phyloP scores from a whole-genome alignment of 2,113 vertebrate species.

The Apeltes quadracus region DNA sequence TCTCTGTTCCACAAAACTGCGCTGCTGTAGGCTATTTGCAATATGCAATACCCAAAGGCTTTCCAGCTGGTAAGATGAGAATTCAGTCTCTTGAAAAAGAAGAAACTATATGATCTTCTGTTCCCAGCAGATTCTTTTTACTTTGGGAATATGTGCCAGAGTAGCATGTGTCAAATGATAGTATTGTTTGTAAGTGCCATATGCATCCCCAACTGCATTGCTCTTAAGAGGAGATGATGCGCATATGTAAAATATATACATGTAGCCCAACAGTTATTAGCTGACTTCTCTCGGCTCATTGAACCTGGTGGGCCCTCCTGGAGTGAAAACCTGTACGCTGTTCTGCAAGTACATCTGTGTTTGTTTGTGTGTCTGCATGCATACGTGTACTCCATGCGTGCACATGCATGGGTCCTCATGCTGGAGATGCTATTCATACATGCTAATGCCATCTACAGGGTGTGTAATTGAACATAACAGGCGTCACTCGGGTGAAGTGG shows the following conservation, averaged over 20 bases:
- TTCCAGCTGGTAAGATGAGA: conserved; percentile 59
- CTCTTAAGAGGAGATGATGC: conserved; percentile 25
- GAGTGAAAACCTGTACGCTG: background rate
- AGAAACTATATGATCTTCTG: conserved; percentile 67
- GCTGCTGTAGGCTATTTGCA: conserved; percentile 73
- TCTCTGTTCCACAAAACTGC: conserved; percentile 62
- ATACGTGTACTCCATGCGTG: conserved; percentile 12
- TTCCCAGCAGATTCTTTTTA: conserved; percentile 64
- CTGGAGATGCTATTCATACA: conserved; percentile 60
- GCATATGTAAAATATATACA: conserved; percentile 37
- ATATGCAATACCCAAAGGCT: conserved; percentile 76
- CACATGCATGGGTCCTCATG: conserved; percentile 9
- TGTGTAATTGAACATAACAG: conserved; percentile 82
- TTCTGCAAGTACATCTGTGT: conserved; percentile 27
- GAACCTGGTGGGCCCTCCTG: background rate
- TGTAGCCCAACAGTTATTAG: conserved; percentile 34
- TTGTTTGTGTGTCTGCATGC: conserved; percentile 21
- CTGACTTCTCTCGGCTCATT: conserved; percentile 22
- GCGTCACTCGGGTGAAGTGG: conserved; percentile 65
- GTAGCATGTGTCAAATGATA: conserved; percentile 63
- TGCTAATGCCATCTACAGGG: conserved; percentile 67
- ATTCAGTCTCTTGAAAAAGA: conserved; percentile 61
- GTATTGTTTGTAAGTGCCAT: conserved; percentile 59
- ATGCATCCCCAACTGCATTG: conserved; percentile 37
- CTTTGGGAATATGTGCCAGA: conserved; percentile 64